phyloP scores from a whole-genome alignment of 92 coral and sea anemone genomes.

The Parazoanthus swiftii region DNA sequence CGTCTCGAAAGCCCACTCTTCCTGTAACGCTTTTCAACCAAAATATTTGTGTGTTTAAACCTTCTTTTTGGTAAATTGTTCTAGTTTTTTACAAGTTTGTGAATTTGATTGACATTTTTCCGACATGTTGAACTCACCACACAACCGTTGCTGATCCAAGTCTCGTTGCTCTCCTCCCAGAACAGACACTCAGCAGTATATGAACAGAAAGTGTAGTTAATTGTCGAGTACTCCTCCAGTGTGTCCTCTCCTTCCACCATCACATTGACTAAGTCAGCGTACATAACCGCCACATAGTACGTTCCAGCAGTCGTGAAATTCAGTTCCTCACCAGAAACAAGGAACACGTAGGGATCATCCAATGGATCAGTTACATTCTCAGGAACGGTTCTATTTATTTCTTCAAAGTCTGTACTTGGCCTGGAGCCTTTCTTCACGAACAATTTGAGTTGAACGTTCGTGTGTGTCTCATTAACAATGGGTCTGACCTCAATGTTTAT shows the following conservation, averaged over 20 bases:
- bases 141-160: constrained; percentile 45
- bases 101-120: too few species aligned
- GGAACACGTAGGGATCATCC: constrained; percentile 36
- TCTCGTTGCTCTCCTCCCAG: constrained; percentile 43
- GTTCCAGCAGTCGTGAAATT: constrained; percentile 44
- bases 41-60: too few species aligned
- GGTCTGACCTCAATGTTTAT: constrained; percentile 47
- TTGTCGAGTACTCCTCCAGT: background rate
- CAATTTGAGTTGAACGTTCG: constrained; percentile 25
- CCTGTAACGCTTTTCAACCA: too few species aligned
- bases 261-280: constrained; percentile 22
- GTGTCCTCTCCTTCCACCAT: background rate
- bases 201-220: constrained; percentile 32
- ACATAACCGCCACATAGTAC: constrained; percentile 38
- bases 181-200: constrained; percentile 38
- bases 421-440: constrained; percentile 42
- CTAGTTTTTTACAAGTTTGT: background rate
- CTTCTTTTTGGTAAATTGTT: too few species aligned
- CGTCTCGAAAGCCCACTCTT: too few species aligned
- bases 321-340: constrained; percentile 37
- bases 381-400: constrained; percentile 31
- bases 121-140: constrained; percentile 30
- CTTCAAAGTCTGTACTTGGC: constrained; percentile 35
- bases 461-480: background rate
- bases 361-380: constrained; percentile 34